Evolutionary conservation across 2,888 invertebrate species (phyloP), one percentile per base, ranked within the genome.

Genomic region (Tenthredo notha): DNA sequence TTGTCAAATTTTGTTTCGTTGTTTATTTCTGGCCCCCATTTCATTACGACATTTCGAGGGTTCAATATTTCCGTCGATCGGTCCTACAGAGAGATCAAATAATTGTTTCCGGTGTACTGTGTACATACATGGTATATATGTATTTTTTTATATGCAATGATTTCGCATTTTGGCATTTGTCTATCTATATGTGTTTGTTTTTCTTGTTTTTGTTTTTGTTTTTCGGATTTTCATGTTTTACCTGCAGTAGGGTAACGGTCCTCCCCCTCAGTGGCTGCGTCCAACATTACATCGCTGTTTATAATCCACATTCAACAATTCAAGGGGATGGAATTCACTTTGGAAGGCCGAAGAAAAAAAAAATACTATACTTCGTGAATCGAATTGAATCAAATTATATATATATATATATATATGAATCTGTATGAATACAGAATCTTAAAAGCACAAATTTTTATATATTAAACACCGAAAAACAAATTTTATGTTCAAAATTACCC

Each of bases 241-340:
- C 93, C 93, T 93, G 93, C 90, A 84, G 90, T 91, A 58, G 93
- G 93, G 88, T 90, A 92, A 89, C 92, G 92, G 87, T 93, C 93
- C 88, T 93, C 93, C 89, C 93, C 92, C 85, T 93, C 93, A 87
- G 91, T 90, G 86, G 93, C 93, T 93, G 93, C 93, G 92, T 93
- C 92, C 92, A 91, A 91, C 87, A 89, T 86, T 86, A 85, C 85
- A 65, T 72, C 33, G 12, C 84, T n/a, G 21, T 74, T 77, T 84
- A 80, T 33, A 67, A 67, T 67, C 67, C 29, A 67, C 67, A 67
- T 33, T 67, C 12, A 80, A 77, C 80, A 80, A 29, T n/a, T 37
- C 37, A n/a, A n/a, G 3, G 21, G 29, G 2, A 12, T 25, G 9
- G 25, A 12, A 61, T 2, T 25, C 25, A 25, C 61, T 25, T 25